Evolutionary conservation across 2,888 invertebrate genomes (phyloP), one percentile per base, ranked within the genome.

Genomic region (Pterobdella sp.): DNA sequence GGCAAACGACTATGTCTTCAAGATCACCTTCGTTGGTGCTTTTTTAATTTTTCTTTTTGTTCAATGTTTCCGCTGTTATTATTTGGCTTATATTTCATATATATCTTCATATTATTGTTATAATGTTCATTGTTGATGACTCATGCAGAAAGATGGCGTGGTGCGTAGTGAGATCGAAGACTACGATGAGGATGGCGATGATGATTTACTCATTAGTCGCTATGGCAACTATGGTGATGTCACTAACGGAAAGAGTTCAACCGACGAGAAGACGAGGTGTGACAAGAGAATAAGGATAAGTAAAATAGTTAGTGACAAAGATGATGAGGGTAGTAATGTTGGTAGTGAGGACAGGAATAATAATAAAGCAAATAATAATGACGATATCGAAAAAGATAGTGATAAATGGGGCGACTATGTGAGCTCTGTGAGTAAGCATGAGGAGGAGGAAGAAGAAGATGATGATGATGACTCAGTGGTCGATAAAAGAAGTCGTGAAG

Each of bases 21-120:
- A 56, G n/a, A 26, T 56, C 60, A 56, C 60, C n/a, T 56, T 56
- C n/a, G 60, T 56, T n/a, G n/a, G n/a, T n/a, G n/a, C n/a, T n/a
- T n/a, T n/a, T n/a, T n/a, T n/a, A n/a, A n/a, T n/a, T n/a, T n/a
- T n/a, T n/a, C n/a, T n/a, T n/a, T n/a, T n/a, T n/a, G n/a, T n/a
- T n/a, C n/a, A n/a, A n/a, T n/a, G n/a, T n/a, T n/a, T n/a, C n/a
- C n/a, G n/a, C n/a, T n/a, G n/a, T n/a, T n/a, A n/a, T n/a, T n/a
- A n/a, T n/a, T n/a, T n/a, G n/a, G n/a, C n/a, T n/a, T n/a, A n/a
- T n/a, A n/a, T n/a, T n/a, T n/a, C n/a, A n/a, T n/a, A n/a, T n/a
- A n/a, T n/a, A n/a, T n/a, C n/a, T n/a, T n/a, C n/a, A n/a, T n/a
- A n/a, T n/a, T n/a, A n/a, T n/a, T n/a, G n/a, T n/a, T n/a, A n/a